phyloP scores from a whole-genome alignment of 2,888 invertebrate species.

The Leptinotarsa rubiginosa region DNA sequence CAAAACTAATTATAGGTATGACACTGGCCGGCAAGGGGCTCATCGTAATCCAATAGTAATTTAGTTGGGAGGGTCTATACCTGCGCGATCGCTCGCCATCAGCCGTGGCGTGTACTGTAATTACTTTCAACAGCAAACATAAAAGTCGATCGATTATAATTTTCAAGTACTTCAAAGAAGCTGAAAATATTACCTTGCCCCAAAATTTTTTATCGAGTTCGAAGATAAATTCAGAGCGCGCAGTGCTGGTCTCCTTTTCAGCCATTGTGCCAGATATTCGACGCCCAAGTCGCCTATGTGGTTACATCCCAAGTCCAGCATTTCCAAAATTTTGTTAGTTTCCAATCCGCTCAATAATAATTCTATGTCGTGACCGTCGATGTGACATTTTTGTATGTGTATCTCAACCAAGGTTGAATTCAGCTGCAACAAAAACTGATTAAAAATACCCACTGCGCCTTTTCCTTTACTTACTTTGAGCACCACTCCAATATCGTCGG shows the following conservation, averaged over 20 bases:
- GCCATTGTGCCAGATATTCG: constrained; percentile 69
- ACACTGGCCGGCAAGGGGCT: too few species aligned
- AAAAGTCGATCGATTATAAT: too few species aligned
- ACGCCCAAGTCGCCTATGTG: constrained; percentile 73
- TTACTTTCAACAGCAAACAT: too few species aligned
- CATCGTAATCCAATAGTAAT: too few species aligned
- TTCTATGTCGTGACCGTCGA: constrained; percentile 73
- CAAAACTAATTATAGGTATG: too few species aligned
- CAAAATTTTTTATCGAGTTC: constrained; percentile 70
- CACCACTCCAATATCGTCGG: constrained; percentile 66
- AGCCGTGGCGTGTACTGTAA: too few species aligned
- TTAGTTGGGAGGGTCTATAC: too few species aligned
- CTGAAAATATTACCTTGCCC: constrained; percentile 66
- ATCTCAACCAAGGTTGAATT: constrained; percentile 68
- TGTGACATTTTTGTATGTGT: constrained; percentile 72
- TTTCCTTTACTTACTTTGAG: constrained; percentile 40
- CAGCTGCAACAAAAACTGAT: constrained; percentile 52
- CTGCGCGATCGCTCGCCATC: too few species aligned
- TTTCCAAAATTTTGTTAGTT: constrained; percentile 68
- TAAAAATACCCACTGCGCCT: neutral
- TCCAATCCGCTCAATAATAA: constrained; percentile 69
- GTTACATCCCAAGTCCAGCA: constrained; percentile 73
- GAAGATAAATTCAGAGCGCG: constrained; percentile 69
- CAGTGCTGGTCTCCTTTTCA: constrained; percentile 68
- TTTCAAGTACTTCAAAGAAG: too few species aligned